Conservation (phyloP, 2,113 vertebrate species). For the Tragelaphus scriptus region DNA sequence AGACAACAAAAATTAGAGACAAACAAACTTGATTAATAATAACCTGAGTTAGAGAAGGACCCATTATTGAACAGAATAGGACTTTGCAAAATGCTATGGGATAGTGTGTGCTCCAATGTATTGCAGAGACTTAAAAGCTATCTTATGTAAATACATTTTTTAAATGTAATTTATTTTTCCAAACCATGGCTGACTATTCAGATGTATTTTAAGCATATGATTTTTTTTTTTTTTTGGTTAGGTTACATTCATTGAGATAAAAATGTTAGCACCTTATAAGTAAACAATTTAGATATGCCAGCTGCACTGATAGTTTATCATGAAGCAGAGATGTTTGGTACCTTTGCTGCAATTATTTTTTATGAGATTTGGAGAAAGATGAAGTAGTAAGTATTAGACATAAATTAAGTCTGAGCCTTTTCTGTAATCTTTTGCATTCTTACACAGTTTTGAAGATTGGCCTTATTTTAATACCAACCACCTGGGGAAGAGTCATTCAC, state of each 20-base stretch:
- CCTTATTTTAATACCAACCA: neutral
- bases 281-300: conserved; percentile 4
- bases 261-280: conserved; percentile 3
- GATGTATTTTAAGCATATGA: neutral
- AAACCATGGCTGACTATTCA: neutral
- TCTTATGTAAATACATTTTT: neutral
- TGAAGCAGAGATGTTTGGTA: neutral
- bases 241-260: neutral
- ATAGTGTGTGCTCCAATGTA: neutral
- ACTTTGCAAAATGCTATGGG: neutral
- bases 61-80: fast-evolving
- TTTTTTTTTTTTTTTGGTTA: neutral
- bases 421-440: neutral
- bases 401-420: conserved; percentile 22
- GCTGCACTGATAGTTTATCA: neutral
- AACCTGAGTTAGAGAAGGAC: neutral
- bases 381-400: neutral
- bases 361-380: conserved; percentile 24
- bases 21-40: neutral
- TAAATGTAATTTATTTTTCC: neutral
- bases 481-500: neutral
- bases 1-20: neutral
- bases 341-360: conserved; percentile 17
- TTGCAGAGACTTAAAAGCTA: neutral
- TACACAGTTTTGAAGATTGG: neutral